phyloP scores from a whole-genome alignment of 1,140 invertebrate species.

The Hestina assimilis region DNA sequence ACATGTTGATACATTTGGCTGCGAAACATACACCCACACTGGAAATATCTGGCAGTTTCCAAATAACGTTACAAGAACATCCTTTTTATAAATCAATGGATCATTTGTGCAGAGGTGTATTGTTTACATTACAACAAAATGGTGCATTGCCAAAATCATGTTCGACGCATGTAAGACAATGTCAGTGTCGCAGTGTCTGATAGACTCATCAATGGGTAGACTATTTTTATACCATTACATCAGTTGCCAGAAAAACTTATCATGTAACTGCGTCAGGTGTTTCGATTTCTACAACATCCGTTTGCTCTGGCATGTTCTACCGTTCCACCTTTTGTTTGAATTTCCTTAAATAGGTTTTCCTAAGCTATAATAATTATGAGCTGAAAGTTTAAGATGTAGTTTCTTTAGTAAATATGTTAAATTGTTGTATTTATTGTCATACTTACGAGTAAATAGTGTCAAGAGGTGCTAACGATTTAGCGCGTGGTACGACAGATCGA shows the following conservation, averaged over 20 bases:
- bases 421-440: no score
- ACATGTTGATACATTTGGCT: conserved; percentile 51
- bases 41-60: conserved; percentile 34
- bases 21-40: conserved; percentile 58
- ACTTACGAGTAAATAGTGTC: conserved; percentile 72
- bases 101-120: conserved; percentile 20
- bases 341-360: no score
- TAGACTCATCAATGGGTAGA: conserved; percentile 61
- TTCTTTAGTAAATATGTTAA: background rate
- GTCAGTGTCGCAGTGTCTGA: conserved; percentile 64
- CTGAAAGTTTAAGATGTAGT: no score
- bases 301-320: background rate
- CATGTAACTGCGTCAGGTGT: conserved; percentile 36
- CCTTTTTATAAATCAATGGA: conserved; percentile 17
- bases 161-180: conserved; percentile 50
- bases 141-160: conserved; percentile 49
- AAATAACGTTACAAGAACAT: conserved; percentile 15
- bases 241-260: conserved; percentile 59
- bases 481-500: conserved; percentile 85
- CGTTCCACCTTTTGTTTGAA: no score
- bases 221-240: conserved; percentile 60
- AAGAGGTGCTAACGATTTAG: conserved; percentile 78
- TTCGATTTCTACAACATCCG: conserved; percentile 6
- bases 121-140: conserved; percentile 33
- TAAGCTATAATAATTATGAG: no score